Percentiles rank a stretch among this genome's conserved stretches.
phyloP scores from a whole-genome alignment of 2,113 vertebrate genomes.

The Paedocypris sp. region DNA sequence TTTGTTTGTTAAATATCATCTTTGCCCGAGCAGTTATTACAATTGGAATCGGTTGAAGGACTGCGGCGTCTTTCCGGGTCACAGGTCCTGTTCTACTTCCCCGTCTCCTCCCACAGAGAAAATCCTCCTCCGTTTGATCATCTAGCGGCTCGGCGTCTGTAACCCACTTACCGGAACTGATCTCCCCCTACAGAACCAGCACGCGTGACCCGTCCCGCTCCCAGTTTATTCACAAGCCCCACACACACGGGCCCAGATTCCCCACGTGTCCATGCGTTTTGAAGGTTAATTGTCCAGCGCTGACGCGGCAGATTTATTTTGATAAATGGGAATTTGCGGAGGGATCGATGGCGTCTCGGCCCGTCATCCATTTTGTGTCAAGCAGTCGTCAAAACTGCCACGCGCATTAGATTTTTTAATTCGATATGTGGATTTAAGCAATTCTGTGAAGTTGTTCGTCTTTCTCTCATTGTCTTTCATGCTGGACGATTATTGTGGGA shows the following conservation, averaged over 20 bases:
- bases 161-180: constrained; percentile 50
- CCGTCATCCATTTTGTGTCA: constrained; percentile 30
- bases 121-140: constrained; percentile 48
- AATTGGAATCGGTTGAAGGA: too few relatives aligned
- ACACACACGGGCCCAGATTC: too few relatives aligned
- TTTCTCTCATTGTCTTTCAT: not conserved
- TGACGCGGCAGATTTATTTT: constrained; percentile 16
- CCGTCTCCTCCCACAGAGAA: constrained; percentile 37
- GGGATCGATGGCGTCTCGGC: constrained; percentile 30
- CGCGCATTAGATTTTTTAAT: constrained; percentile 15
- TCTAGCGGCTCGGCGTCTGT: constrained; percentile 39
- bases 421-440: constrained; percentile 10
- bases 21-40: too few relatives aligned
- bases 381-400: constrained; percentile 13
- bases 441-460: not conserved
- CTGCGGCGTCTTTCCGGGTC: too few relatives aligned
- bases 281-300: constrained; percentile 20
- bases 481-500: not conserved
- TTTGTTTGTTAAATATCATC: too few relatives aligned
- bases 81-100: constrained; percentile 23
- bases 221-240: too few relatives aligned
- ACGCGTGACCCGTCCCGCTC: too few relatives aligned
- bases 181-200: constrained; percentile 31
- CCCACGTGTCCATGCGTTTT: not conserved
- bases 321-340: constrained; percentile 26